Percentiles rank a stretch among this genome's conserved stretches.
Evolutionary conservation across 2,797 vertebrate species (phyloP).

Genomic region (Rousettus madagascariensis): DNA sequence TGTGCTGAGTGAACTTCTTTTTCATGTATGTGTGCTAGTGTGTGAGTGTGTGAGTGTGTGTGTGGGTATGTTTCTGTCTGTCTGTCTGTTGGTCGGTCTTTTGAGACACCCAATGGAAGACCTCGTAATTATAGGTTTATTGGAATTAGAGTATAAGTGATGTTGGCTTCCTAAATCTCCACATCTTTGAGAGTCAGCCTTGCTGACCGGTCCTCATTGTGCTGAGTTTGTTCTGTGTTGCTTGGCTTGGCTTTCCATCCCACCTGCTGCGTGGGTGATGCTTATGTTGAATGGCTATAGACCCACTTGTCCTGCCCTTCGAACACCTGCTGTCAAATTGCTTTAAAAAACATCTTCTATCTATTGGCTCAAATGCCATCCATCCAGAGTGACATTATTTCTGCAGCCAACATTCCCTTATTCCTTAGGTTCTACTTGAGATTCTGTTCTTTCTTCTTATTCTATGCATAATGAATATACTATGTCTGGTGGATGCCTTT

Average conservation of each 20-base stretch:
- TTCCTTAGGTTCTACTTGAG: not conserved
- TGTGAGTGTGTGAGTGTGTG: too few relatives aligned
- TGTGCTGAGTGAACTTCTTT: not conserved
- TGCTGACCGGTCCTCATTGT: not conserved
- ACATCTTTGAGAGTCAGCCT: accelerated
- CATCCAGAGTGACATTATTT: not conserved
- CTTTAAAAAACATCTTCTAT: not conserved
- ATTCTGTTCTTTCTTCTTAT: not conserved
- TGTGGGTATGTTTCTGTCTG: too few relatives aligned
- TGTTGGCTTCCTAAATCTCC: not conserved
- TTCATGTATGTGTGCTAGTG: too few relatives aligned
- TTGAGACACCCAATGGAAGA: accelerated
- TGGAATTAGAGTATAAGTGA: not conserved
- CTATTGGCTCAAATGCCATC: not conserved
- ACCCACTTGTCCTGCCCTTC: too few relatives aligned
- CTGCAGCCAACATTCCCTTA: not conserved
- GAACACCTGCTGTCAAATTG: not conserved
- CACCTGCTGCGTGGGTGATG: accelerated
- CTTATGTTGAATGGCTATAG: accelerated
- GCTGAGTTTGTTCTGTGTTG: accelerated
- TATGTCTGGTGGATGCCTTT: accelerated
- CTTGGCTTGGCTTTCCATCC: accelerated
- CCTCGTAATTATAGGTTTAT: not conserved
- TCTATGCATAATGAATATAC: accelerated
- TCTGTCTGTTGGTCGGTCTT: too few relatives aligned